Evolutionary conservation across 1,140 invertebrate species (phyloP), one percentile per base, ranked within the genome.

Genomic region (Triops cancriformis): DNA sequence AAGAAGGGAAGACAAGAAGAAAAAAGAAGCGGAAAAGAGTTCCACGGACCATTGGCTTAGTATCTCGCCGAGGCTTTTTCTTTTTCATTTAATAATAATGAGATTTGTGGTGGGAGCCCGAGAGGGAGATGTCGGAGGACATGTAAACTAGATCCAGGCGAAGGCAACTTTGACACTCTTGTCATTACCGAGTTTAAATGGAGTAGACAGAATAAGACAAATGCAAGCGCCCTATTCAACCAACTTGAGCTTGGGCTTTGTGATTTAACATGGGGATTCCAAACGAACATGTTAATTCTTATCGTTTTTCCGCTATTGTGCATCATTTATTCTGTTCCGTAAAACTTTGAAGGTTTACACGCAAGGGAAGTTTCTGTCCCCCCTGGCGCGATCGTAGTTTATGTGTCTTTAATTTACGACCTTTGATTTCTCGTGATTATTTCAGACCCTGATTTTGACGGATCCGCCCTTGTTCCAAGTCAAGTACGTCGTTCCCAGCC

Each of bases 391-490:
- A n/a, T 76, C 42, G 41, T 28, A 42, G 18, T 27, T 76, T 7
- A 75, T 7, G 28, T 37, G 23, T 43, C 26, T 42, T 23, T 0
- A 7, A 41, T 42, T 26, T 75, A 23, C 12, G 41, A 10, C 14
- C 23, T 75, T 18, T 43, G 14, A n/a, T 27, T 45, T 42, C 7
- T 11, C 23, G 27, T 2, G 5, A 45, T 10, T 75, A 12, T 42
- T 42, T 45, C 64, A 76, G 75, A 76, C 43, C 27, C 26, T 76
- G 2, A 28, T 64, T 6, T n/a, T 76, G 37, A 76, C 75, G 28
- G 75, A 76, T 51, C 23, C 75, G 9, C 75, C 75, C 27, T 43
- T 76, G 42, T 76, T 76, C 26, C 41, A 26, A 76, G 75, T 76
- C 26, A 64, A 76, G 26, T 51, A 76, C 64, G 42, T 76, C 41